Conservation (phyloP, 2,113 vertebrate genomes). For the Hippocampus guttulatus region DNA sequence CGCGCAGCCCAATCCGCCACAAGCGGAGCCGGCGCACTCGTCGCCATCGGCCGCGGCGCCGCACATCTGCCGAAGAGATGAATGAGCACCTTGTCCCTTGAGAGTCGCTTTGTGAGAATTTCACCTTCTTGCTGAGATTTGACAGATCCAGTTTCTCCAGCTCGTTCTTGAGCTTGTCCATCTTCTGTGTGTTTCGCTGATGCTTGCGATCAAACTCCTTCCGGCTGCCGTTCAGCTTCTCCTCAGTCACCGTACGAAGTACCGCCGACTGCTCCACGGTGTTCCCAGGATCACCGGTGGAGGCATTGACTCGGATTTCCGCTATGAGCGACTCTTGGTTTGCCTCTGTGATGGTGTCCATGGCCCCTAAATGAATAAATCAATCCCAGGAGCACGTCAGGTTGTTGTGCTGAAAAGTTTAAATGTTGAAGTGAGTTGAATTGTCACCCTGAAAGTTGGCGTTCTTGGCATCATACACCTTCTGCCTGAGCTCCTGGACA, state of each 20-base stretch:
- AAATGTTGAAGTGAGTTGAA: neutral
- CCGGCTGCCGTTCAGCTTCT: conserved; percentile 71
- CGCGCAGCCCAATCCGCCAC: conserved; percentile 81
- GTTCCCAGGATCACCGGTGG: conserved; percentile 69
- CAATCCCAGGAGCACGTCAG: neutral
- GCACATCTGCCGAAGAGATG: conserved; percentile 73
- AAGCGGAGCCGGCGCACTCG: conserved; percentile 73
- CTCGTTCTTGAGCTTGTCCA: conserved; percentile 82
- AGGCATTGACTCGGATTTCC: conserved; percentile 75
- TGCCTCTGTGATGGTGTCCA: conserved; percentile 84
- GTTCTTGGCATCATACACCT: conserved; percentile 85
- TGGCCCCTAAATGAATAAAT: conserved; percentile 73
- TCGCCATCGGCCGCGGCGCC: conserved; percentile 73
- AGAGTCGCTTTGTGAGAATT: conserved; percentile 12
- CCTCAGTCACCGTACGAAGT: conserved; percentile 75
- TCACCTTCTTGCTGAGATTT: conserved; percentile 78
- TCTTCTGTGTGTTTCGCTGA: conserved; percentile 76
- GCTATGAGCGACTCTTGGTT: conserved; percentile 79
- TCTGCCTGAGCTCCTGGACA: conserved; percentile 75
- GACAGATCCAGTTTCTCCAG: conserved; percentile 80
- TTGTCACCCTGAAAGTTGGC: conserved; percentile 85
- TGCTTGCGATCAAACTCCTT: conserved; percentile 79
- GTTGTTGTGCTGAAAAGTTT: neutral
- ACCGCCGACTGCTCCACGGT: conserved; percentile 71
- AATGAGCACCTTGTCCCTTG: conserved; percentile 57